Base-by-base conservation (phyloP, 2,888 invertebrate genomes). In the Glyphotaelius pellucidus region DNA sequence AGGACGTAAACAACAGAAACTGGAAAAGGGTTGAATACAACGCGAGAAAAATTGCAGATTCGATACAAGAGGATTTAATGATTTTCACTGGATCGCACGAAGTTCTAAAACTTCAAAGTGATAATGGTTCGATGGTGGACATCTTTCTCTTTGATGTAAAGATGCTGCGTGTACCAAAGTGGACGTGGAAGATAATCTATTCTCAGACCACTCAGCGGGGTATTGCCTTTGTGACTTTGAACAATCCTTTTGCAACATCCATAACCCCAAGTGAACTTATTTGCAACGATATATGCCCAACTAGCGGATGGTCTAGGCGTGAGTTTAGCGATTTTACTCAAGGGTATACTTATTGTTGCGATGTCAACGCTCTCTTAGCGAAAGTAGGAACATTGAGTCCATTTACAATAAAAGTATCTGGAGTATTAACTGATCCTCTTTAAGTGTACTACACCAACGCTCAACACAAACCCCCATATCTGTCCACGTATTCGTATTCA, bases 101-200 rank as follows among this genome's bases (percentile, higher is more conserved):
- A 2, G 94, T 95, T 31, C 94, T 95, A 38, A 94, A 94, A 79
- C 94, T 96, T 25, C 94, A 94, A 3, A 95, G 95, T 93, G 93
- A 89, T 12, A 94, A 94, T 80, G 94, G 94, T 30, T 94, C 94
- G 31, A 89, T 93, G 80, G 94, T 94, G 4, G 94, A 94, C 87
- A 94, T 96, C 47, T 95, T 94, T 94, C 94, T 96, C 31, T 94
- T 95, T 89, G 93, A 94, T 3, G 93, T 94, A 2, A 94, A 94
- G 25, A 94, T 94, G 88, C 92, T 95, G 31, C 95, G 95, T 15
- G 95, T 95, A 0, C 95, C 96, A 3, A 94, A 95, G 93, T 95
- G 94, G 94, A 94, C 95, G 89, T 96, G 95, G 95, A 96, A 96
- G 94, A 94, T 96, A 38, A 94, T 96, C 12, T 95, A 95, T 93